Evolutionary conservation across 2,797 vertebrate species (phyloP), one percentile per base, ranked within the genome.

Genomic region (Eremophila alpestris): DNA sequence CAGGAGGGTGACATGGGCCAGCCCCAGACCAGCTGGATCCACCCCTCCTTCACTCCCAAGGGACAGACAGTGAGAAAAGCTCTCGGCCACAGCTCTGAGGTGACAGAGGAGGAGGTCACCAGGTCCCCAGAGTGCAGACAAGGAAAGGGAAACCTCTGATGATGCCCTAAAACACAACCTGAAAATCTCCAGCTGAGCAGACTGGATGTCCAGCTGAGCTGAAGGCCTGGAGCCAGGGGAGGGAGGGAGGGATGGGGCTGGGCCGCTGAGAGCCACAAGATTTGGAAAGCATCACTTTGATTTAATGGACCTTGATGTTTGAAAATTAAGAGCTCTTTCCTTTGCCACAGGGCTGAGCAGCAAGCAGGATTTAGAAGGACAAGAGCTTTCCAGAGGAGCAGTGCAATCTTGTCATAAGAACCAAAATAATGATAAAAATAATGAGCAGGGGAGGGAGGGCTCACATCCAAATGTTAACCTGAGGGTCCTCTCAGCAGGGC

Each of bases 401-500:
- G 26, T n/a, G n/a, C 67, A 87, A 64, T 87, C 78, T 56, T 87
- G 52, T 84, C 83, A 0, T 22, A 68, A 84, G 70, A 86, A 79
- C 74, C 52, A 69, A 89, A 96, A 83, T 56, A 91, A 75, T 27
- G 30, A 68, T 68, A 82, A 88, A 94, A 86, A 92, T 71, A 89
- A 70, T 7, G 12, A 74, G 65, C 55, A 64, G 54, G 54, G 67
- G 71, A 71, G 55, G 65, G 77, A n/a, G 14, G 83, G 82, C 27
- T 3, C 4, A 68, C 79, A 78, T 16, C 22, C 27, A 65, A 60
- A 65, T 65, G 24, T 56, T 77, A 45, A 91, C 48, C 73, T 54
- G 69, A 41, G 67, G 79, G 48, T 71, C 55, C 63, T 83, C 58
- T 80, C 80, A 77, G 81, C 63, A 76, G 83, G 83, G 43, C 16